Evolutionary conservation across 2,113 vertebrate genomes (phyloP), one percentile per base, ranked within the genome.

Genomic region (Gobiocypris rarus): DNA sequence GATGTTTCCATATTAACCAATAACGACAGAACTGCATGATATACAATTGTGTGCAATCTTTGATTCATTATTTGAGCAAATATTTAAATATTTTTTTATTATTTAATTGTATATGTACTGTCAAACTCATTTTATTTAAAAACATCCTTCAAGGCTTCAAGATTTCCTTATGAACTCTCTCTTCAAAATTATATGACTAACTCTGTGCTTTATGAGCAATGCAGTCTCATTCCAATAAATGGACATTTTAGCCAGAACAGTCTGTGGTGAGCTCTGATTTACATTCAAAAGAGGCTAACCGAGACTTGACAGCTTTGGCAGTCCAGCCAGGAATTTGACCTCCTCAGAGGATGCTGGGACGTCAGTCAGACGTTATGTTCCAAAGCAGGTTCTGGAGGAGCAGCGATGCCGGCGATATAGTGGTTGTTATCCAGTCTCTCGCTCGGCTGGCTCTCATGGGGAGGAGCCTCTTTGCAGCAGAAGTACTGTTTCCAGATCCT

Each of bases 401-500:
- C 48, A 82, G 89, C 13, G 31, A 11, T 17, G 0, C 38, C 38
- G 9, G 41, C 61, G 0, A 82, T 88, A 84, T 89, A 75, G 85
- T 31, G 65, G 19, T 87, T 81, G 13, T 90, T 89, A 81, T 94
- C 93, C 24, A 92, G 89, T 83, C 92, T 91, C 86, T 94, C 94
- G 45, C 94, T 94, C 31, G 85, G 90, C 84, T 95, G 93, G 10
- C 83, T 89, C 13, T 93, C 92, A 43, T 92, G 84, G 14, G 88
- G 75, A 15, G 88, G 58, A 6, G 89, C 87, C 84, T 93, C 75
- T 81, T 94, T 92, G 92, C 98, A 99, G 92, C 97, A 96, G 90
- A 99, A 95, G 85, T 98, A 97, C 52, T 97, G 96, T 41, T 96
- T 95, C 96, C 95, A 98, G 82, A 99, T 99, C 88, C 96, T 96